Evolutionary conservation across 2,888 invertebrate genomes (phyloP), one percentile per base, ranked within the genome.

Genomic region (Rambutsinella grinnellia): DNA sequence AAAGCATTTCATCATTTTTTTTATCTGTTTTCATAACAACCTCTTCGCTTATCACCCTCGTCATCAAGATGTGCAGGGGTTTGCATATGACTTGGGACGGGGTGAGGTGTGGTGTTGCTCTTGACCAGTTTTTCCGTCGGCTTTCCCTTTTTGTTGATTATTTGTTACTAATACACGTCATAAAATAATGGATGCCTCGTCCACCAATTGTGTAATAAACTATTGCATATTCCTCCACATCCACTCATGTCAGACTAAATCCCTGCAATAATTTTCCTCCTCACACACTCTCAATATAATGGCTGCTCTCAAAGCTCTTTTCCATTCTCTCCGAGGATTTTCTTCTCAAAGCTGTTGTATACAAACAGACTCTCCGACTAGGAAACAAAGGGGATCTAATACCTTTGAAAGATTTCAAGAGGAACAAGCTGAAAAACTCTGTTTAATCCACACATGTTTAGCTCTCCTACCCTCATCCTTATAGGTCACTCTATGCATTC

Each of bases 161-260:
- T 76, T 69, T 76, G 76, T 70, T 76, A 68, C 76, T 76, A 76
- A 76, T 76, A 76, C 54, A 56, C 69, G 76, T 76, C 76, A 70
- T 76, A 70, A 76, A 76, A 76, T 76, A 76, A 76, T 76, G 60
- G 65, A 76, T 70, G 66, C 70, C 63, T 69, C 74, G 62, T 76
- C 67, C 69, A 26, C 58, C 62, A 63, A 76, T 76, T 69, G 68
- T 36, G 13, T 67, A 69, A 60, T 68, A 65, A 65, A 65, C 27
- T 54, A 65, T 36, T 36, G 36, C 36, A 36, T 36, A 36, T 36
- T 36, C 5, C 36, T 36, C n/a, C n/a, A 36, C 13, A 36, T 36
- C 13, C 36, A 13, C 6, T 36, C 6, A 36, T 36, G 13, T 36
- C 36, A 36, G 6, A 36, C 6, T 13, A 36, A 36, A 36, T 36